Base-by-base conservation (phyloP, 2,888 invertebrate species). In the Plutella xylostella region DNA sequence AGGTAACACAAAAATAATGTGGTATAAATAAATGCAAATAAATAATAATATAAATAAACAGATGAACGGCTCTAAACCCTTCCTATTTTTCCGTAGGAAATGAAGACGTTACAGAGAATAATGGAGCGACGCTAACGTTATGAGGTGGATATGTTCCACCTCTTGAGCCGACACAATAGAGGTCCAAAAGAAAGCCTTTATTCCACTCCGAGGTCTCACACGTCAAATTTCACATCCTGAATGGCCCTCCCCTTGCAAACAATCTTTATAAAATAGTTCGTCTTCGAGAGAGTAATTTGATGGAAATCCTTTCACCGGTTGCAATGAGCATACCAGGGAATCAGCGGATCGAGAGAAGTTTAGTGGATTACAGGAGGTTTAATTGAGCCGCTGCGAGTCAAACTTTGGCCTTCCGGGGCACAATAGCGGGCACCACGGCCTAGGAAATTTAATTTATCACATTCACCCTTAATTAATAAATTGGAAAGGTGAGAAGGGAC, bases 191-290 rank as follows among this genome's bases (percentile, higher is more conserved):
- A 58, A 45, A 33, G 38, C 60, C 64, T 66, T 68, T 67, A 71
- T 74, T 70, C 34, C 40, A 59, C 51, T 55, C 51, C 61, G 62
- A 71, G 69, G 71, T 65, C 71, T 72, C 74, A 75, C 77, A 83
- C 82, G 80, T 83, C 80, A 78, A 82, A 83, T 83, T 83, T 78
- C 79, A 79, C 79, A 72, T 72, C 65, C 65, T 82, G 78, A 83
- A 82, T 78, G 60, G 72, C 42, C 53, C 64, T 19, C 69, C 68
- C 72, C 63, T 54, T 58, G 60, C 58, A 51, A 58, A 70, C 71
- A 82, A 80, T 83, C 82, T 82, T 82, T 80, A 77, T 75, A 80
- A 83, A 43, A 82, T 82, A 82, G 80, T 83, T 49, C 80, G 62
- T 37, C 21, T 63, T 65, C 57, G 60, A 74, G 72, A 72, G 82